Percentiles rank a stretch among this genome's conserved stretches.
Evolutionary conservation across 2,797 vertebrate genomes (phyloP).

Genomic region (Sciurus carolinensis): DNA sequence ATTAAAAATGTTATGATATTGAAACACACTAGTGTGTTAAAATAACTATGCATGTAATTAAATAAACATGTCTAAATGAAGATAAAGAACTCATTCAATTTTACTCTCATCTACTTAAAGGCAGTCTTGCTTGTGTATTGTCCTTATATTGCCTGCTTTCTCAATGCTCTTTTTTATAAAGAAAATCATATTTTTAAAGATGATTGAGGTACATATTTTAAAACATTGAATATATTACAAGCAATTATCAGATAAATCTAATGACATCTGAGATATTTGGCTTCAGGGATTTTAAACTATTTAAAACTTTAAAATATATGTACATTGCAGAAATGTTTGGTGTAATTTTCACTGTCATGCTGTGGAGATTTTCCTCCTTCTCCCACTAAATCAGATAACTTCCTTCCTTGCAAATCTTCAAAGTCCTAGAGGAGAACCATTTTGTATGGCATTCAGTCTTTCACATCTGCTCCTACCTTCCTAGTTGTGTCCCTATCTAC

Average conservation of each 20-base stretch:
- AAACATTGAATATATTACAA: conserved; percentile 29
- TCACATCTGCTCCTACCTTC: not conserved
- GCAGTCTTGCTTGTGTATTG: conserved; percentile 68
- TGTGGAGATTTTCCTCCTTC: not conserved
- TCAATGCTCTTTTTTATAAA: conserved; percentile 69
- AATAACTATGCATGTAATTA: conserved; percentile 73
- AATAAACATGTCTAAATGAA: conserved; percentile 74
- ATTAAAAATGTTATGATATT: conserved; percentile 69
- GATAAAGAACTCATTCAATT: conserved; percentile 62
- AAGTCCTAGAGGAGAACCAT: not conserved
- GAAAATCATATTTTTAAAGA: conserved; percentile 41
- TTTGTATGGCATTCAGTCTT: not conserved
- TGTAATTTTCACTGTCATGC: not conserved
- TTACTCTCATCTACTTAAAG: conserved; percentile 72
- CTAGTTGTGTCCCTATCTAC: not conserved
- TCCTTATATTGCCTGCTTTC: conserved; percentile 72
- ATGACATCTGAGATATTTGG: conserved; percentile 57
- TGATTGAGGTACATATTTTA: conserved; percentile 52
- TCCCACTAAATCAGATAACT: not conserved
- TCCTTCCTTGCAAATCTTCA: conserved; percentile 27
- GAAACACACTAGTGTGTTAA: conserved; percentile 69
- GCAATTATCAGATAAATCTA: conserved; percentile 71
- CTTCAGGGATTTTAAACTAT: conserved; percentile 62
- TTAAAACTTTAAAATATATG: conserved; percentile 37
- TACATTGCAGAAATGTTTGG: conserved; percentile 48